Conservation (phyloP, 2,888 invertebrate species). For the Malthinus seriepunctatus region DNA sequence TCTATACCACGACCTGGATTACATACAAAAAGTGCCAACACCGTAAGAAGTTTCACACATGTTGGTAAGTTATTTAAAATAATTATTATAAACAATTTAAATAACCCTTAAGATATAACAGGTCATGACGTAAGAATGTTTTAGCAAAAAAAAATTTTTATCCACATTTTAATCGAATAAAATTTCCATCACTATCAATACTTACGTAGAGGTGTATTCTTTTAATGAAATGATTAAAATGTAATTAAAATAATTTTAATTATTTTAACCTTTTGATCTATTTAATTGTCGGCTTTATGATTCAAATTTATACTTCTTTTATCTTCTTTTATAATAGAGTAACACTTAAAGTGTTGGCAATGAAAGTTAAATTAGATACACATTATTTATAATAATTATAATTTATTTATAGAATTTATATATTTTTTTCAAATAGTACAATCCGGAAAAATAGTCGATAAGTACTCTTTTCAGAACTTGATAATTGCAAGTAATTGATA, state of each 20-base stretch:
- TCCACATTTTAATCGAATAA: neutral
- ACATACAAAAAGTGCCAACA: constrained; percentile 78
- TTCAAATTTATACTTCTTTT: neutral
- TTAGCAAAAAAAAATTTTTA: too few species aligned
- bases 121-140: too few species aligned
- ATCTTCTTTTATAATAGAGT: neutral
- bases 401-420: too few species aligned
- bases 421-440: too few species aligned
- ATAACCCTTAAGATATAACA: neutral
- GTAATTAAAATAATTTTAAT: constrained; percentile 7
- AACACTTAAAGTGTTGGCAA: neutral
- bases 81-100: neutral
- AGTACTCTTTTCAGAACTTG: too few species aligned
- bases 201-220: neutral
- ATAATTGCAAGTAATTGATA: too few species aligned
- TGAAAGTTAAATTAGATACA: too few species aligned
- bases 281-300: neutral
- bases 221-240: neutral
- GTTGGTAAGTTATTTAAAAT: constrained; percentile 60
- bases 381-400: too few species aligned
- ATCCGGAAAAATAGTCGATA: too few species aligned
- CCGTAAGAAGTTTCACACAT: constrained; percentile 83
- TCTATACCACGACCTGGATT: constrained; percentile 70
- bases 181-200: neutral
- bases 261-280: constrained; percentile 1